Evolutionary conservation across 2,888 invertebrate genomes (phyloP).

Genomic region (Branchipolynoe longqiensis): DNA sequence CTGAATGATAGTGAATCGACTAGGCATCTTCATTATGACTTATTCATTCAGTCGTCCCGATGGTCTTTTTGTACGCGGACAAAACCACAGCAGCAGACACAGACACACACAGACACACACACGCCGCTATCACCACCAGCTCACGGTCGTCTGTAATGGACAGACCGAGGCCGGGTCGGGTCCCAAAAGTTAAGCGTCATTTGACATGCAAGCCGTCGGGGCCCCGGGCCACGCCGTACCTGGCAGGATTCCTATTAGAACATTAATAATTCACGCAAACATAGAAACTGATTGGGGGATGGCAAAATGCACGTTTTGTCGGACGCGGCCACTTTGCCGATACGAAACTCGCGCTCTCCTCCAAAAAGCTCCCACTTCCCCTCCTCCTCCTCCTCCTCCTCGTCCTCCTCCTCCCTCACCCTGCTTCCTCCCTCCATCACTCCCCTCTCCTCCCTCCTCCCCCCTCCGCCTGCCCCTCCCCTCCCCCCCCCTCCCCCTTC

Average conservation of each 20-base stretch:
- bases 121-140: neutral
- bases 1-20: conserved; percentile 52
- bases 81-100: conserved; percentile 40
- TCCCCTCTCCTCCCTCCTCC: conserved; percentile 20
- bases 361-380: neutral
- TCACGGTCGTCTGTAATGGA: conserved; percentile 12
- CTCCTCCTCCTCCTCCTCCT: conserved; percentile 5
- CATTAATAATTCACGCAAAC: conserved; percentile 53
- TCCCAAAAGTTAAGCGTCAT: conserved; percentile 54
- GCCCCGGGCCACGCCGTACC: neutral
- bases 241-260: conserved; percentile 48
- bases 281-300: conserved; percentile 55
- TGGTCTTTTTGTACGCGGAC: conserved; percentile 50
- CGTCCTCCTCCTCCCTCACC: neutral
- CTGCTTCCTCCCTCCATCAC: neutral
- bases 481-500: neutral
- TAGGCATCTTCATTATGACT: conserved; percentile 51
- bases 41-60: conserved; percentile 13
- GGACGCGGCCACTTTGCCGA: conserved; percentile 32
- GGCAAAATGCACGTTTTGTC: conserved; percentile 46
- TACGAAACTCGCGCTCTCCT: conserved; percentile 33
- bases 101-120: too few species aligned
- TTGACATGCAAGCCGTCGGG: conserved; percentile 32
- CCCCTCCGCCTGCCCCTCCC: neutral
- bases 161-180: conserved; percentile 11